These are phyloP conservation scores for Rhabdomys pumilio DNA, from an alignment of 2,797 vertebrate genomes.

Conservation along the genomic window DNA sequence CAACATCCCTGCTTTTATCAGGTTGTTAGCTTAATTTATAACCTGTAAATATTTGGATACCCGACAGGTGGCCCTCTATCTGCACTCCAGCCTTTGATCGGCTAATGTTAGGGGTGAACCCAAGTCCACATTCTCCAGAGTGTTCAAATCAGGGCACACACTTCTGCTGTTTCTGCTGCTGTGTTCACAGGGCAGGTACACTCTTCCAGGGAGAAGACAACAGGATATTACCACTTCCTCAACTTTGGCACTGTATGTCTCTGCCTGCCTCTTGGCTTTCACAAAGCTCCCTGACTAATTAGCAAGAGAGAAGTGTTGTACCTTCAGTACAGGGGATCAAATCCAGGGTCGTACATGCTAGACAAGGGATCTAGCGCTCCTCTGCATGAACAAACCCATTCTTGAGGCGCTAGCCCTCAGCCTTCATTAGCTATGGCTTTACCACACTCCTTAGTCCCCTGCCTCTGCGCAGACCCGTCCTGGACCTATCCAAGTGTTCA, in stretches of 20 bases:
- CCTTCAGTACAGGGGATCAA: background rate
- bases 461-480: background rate
- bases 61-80: background rate
- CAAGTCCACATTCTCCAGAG: background rate
- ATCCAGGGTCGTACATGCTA: background rate
- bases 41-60: background rate
- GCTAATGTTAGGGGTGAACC: background rate
- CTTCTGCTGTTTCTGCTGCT: background rate
- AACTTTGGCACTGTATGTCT: background rate
- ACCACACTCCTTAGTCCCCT: background rate
- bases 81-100: background rate
- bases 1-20: background rate
- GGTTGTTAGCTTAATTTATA: slow-evolving; percentile 40
- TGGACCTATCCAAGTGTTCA: background rate
- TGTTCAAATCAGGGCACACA: background rate
- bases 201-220: background rate
- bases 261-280: background rate
- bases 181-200: background rate
- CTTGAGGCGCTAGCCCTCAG: background rate
- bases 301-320: background rate
- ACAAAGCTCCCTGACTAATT: background rate
- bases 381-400: background rate
- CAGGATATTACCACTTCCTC: background rate
- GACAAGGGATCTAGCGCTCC: background rate
- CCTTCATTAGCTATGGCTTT: background rate